Evolutionary conservation across 1,140 invertebrate species (phyloP).

Genomic region (Brachionus rubens): DNA sequence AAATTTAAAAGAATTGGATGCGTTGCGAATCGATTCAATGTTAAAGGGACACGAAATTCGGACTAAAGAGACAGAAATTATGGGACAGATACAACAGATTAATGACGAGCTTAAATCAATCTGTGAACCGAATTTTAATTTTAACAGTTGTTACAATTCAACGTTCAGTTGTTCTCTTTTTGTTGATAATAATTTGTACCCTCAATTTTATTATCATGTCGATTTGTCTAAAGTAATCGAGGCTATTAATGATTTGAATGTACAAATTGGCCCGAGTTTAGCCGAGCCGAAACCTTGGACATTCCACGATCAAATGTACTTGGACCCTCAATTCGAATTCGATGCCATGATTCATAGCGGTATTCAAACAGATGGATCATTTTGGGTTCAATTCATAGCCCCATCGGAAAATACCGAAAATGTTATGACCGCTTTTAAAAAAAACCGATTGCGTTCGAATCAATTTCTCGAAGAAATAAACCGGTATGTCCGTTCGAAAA

Average conservation of each 20-base stretch:
- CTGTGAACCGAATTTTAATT: background rate
- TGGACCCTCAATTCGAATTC: background rate
- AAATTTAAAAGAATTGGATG: background rate
- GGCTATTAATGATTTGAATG: background rate
- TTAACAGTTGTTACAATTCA: background rate
- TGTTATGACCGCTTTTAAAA: background rate
- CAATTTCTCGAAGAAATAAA: conserved; percentile 7
- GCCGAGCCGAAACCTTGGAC: background rate
- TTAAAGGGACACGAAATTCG: background rate
- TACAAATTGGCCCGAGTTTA: background rate
- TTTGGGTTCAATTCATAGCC: conserved; percentile 16
- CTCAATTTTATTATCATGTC: conserved; percentile 24
- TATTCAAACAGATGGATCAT: background rate
- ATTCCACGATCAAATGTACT: background rate
- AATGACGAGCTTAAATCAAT: conserved; percentile 17
- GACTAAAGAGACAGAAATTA: background rate
- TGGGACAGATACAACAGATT: background rate
- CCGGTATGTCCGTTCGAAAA: background rate
- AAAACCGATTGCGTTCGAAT: background rate
- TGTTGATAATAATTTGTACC: conserved; percentile 35
- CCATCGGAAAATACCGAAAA: background rate
- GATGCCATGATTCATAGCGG: background rate
- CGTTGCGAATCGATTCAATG: background rate
- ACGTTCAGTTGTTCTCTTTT: conserved; percentile 25
- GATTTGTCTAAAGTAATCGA: conserved; percentile 17